Percentiles rank a stretch among this genome's conserved stretches.
Conservation (phyloP, 2,113 vertebrate genomes). For the Columba livia region DNA sequence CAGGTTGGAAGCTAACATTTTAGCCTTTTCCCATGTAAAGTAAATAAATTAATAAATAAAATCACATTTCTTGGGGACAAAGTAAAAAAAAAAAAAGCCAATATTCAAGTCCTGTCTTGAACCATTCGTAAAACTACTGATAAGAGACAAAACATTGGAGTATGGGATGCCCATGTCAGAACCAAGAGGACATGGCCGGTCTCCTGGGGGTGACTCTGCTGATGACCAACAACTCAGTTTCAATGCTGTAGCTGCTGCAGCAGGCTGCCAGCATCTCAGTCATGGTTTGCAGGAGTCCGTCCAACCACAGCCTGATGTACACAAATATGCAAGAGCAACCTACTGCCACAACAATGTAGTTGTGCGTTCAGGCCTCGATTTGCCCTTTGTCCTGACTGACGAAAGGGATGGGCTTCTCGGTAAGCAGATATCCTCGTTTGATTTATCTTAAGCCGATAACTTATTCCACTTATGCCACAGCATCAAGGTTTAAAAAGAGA, state of each 20-base stretch:
- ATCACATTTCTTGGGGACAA: neutral
- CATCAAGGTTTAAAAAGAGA: slow-evolving; percentile 2
- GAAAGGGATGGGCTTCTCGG: neutral
- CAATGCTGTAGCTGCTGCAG: neutral
- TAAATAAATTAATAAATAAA: neutral
- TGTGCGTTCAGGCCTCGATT: accelerated
- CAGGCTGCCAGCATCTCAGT: neutral
- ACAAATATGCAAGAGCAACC: neutral
- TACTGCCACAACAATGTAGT: accelerated
- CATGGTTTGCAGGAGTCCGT: neutral
- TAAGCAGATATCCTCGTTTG: neutral
- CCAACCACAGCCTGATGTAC: neutral
- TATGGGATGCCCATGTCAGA: accelerated
- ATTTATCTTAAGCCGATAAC: neutral
- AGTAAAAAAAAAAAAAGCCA: neutral
- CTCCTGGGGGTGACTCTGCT: neutral
- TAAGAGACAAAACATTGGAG: neutral
- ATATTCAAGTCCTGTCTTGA: neutral
- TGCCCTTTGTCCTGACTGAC: neutral
- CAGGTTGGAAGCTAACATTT: slow-evolving; percentile 24
- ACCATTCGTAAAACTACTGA: neutral
- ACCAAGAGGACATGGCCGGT: neutral
- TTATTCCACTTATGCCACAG: neutral
- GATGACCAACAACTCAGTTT: neutral
- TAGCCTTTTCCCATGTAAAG: neutral